Base-by-base conservation (phyloP, 1,140 invertebrate species). In the Lordiphosa mommai region DNA sequence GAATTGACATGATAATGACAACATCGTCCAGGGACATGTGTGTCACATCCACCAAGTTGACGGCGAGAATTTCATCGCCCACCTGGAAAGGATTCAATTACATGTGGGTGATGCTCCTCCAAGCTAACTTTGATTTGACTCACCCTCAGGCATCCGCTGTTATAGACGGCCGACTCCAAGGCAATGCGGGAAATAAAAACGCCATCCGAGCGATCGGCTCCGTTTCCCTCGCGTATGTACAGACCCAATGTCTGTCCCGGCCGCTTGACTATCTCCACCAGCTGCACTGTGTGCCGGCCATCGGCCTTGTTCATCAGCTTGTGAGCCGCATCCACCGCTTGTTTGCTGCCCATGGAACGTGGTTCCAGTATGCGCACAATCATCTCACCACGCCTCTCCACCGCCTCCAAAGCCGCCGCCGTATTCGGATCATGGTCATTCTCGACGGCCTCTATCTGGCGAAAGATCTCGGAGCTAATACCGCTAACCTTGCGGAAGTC, bases 1-100 rank as follows among this genome's bases (percentile, higher is more conserved):
- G 98, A 90, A 99, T 99, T 70, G 97, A 99, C 96, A 99, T 99
- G 74, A 99, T 96, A 74, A 99, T 98, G 47, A 99, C 98, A 33
- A 99, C 98, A 89, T 99, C 98, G 89, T 99, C 98, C 63, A 99
- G 90, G 66, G 96, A 97, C 97, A 99, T 99, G 76, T 96, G 94
- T 50, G 96, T 95, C 63, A 99, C 98, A 87, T 99, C 97, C 41
- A 99, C 98, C 80, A 98, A 91, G 90, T 99, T 99, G 29, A 99
- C 97, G 3, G 97, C 97, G 64, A 99, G 90, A 85, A 99, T 99
- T 91, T 99, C 98, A 90, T 99, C 98, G n/a, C 98, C 98, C 4
- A 99, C 97, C 92, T 95, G 66, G 0, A 36, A 7, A 0, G 0
- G 1, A 9, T 29, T 4, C 12, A 4, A 41, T 34, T 2, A 13